Conservation (phyloP, 1,140 invertebrate species). For the Teleopsis dalmanni region DNA sequence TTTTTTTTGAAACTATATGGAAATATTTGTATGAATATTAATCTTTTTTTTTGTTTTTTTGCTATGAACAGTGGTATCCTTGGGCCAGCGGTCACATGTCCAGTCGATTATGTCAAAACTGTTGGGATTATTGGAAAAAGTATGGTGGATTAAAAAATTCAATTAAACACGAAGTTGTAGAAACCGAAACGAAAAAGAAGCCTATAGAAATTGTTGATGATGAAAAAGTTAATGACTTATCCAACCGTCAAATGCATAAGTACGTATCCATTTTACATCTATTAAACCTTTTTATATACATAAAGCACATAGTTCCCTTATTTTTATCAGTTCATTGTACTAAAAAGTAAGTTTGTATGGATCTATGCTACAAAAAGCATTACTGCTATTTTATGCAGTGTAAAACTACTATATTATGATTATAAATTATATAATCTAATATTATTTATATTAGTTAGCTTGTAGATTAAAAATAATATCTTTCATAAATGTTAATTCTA, state of each 20-base stretch:
- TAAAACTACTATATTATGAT: too few species aligned
- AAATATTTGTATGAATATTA: slow-evolving; percentile 5
- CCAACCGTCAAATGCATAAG: slow-evolving; percentile 43
- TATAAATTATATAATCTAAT: too few species aligned
- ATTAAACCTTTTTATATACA: background rate
- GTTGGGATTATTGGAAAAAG: slow-evolving; percentile 98
- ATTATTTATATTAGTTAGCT: background rate
- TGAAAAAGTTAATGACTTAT: slow-evolving; percentile 44
- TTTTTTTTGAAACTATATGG: background rate
- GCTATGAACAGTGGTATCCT: slow-evolving; percentile 77
- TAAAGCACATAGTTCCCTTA: too few species aligned
- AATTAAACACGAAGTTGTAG: slow-evolving; percentile 50
- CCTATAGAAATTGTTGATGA: slow-evolving; percentile 51
- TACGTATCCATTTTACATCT: slow-evolving; percentile 12
- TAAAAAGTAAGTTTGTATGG: too few species aligned
- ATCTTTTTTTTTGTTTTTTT: slow-evolving; percentile 7
- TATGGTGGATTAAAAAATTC: slow-evolving; percentile 87
- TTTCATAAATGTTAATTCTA: too few species aligned
- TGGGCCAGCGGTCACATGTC: slow-evolving; percentile 88
- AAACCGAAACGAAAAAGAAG: slow-evolving; percentile 51
- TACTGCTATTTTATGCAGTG: too few species aligned
- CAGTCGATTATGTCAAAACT: slow-evolving; percentile 83
- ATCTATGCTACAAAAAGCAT: too few species aligned
- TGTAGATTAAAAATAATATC: background rate
- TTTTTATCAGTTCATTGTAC: too few species aligned